Conservation (phyloP, 2,797 vertebrate species). For the Lepilemur ruficaudatus region DNA sequence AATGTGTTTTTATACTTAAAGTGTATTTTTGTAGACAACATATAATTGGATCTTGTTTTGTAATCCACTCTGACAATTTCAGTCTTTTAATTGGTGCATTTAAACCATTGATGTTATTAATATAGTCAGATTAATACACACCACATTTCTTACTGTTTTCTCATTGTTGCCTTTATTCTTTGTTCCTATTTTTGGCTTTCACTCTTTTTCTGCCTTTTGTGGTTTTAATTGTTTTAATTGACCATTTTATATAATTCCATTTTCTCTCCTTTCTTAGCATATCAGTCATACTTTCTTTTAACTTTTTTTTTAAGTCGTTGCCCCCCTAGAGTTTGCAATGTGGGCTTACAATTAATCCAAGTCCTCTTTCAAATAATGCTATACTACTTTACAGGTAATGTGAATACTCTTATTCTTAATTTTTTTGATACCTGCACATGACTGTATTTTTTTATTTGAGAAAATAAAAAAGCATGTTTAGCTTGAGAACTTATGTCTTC, state of each 20-base stretch:
- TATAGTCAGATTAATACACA: neutral
- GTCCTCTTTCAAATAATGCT: neutral
- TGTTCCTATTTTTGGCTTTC: neutral
- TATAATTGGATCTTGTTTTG: neutral
- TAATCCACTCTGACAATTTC: neutral
- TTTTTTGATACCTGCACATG: neutral
- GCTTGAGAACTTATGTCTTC: neutral
- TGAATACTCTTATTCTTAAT: neutral
- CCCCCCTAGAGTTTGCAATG: neutral
- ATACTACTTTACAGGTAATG: neutral
- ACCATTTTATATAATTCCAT: neutral
- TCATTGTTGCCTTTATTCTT: neutral
- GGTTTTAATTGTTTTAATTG: neutral
- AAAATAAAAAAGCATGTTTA: neutral
- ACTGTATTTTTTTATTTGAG: neutral
- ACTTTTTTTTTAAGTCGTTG: neutral
- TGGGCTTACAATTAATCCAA: neutral
- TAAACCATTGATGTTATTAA: neutral
- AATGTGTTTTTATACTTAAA: neutral
- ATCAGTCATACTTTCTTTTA: neutral
- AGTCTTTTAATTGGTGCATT: neutral
- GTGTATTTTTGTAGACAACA: neutral
- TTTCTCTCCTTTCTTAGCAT: neutral
- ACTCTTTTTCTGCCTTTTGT: neutral
- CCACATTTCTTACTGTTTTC: neutral